Percentiles rank a stretch among this genome's conserved stretches.
Conservation (phyloP, 2,113 vertebrate species). For the Cinclus mexicanus region DNA sequence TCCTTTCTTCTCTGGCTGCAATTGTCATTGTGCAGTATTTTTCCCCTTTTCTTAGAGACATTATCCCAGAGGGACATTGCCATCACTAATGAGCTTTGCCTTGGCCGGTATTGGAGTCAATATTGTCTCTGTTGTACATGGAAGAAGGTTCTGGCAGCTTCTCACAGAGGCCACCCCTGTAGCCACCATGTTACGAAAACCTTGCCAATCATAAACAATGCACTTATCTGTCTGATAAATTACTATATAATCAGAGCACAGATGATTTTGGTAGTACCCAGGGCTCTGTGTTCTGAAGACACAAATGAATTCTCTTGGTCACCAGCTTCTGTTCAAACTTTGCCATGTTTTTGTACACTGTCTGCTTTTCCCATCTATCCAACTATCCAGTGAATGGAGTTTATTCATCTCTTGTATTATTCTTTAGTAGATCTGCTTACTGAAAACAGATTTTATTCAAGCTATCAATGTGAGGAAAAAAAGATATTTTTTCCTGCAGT, state of each 20-base stretch:
- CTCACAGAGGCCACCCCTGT: not conserved
- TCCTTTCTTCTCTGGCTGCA: not conserved
- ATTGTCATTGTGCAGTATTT: too few relatives aligned
- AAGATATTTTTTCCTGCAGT: not conserved
- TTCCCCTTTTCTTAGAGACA: not conserved
- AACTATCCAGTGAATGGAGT: not conserved
- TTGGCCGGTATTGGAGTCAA: not conserved
- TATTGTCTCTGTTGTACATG: accelerated
- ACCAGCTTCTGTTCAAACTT: not conserved
- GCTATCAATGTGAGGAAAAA: not conserved
- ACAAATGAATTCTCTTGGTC: not conserved
- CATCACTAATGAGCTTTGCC: not conserved
- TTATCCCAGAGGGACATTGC: not conserved
- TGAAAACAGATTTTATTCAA: not conserved
- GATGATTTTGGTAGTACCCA: not conserved
- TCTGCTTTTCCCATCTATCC: not conserved
- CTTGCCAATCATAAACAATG: not conserved
- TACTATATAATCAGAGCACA: not conserved
- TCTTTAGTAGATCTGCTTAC: not conserved
- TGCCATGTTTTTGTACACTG: not conserved
- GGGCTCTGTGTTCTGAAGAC: not conserved
- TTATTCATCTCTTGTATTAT: not conserved
- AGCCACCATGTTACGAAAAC: not conserved
- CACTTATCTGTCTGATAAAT: not conserved
- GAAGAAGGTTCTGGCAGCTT: not conserved